These are phyloP conservation scores for Gracilinanus agilis DNA, from an alignment of 2,113 vertebrate genomes.

Conservation along the genomic window DNA sequence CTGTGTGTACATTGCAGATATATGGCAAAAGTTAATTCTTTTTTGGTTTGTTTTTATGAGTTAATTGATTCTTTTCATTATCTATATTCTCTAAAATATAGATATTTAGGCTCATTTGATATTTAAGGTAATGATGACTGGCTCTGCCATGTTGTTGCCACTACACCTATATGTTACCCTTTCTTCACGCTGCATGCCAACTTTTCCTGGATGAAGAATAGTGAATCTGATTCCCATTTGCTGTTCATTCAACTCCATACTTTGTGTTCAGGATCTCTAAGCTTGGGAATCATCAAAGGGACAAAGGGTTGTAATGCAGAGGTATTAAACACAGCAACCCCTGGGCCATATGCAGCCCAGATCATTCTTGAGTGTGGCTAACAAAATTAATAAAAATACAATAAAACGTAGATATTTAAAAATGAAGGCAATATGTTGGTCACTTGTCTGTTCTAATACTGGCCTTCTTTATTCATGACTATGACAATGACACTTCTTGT, in stretches of 20 bases:
- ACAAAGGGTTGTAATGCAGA: not conserved
- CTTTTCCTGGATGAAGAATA: not conserved
- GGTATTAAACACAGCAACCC: not conserved
- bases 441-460: not conserved
- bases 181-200: not conserved
- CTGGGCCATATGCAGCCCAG: not conserved
- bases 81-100: slow-evolving; percentile 16
- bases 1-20: slow-evolving; percentile 61
- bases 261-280: not conserved
- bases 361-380: not conserved
- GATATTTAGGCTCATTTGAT: not conserved
- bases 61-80: not conserved
- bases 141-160: not conserved
- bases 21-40: slow-evolving; percentile 33
- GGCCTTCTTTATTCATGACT: not conserved
- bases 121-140: not conserved
- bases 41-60: slow-evolving; percentile 19
- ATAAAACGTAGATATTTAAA: not conserved
- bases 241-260: not conserved
- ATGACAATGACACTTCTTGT: not conserved
- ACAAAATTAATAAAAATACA: not conserved
- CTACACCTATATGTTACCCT: not conserved
- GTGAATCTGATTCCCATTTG: not conserved
- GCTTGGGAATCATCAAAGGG: not conserved
- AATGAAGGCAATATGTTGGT: not conserved